Evolutionary conservation across 2,113 vertebrate genomes (phyloP).

Genomic region (Oreotragus oreotragus): DNA sequence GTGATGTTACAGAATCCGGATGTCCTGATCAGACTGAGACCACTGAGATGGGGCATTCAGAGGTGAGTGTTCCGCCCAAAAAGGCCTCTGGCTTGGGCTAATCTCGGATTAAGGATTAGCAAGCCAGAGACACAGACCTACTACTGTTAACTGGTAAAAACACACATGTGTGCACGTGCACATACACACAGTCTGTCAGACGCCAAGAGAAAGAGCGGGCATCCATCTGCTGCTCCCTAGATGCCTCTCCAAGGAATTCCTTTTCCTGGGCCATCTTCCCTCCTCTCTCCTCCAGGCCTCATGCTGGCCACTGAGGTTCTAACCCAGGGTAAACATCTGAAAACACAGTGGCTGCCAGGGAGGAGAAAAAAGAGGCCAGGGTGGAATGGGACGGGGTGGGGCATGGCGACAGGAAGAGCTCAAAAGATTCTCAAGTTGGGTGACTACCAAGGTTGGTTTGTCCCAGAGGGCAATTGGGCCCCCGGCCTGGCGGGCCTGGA

Average conservation of each 20-base stretch:
- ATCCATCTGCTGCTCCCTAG: slow-evolving; percentile 39
- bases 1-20: slow-evolving; percentile 83
- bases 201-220: background rate
- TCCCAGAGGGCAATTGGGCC: slow-evolving; percentile 42
- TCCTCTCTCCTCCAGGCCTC: background rate
- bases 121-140: slow-evolving; percentile 67
- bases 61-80: slow-evolving; percentile 56
- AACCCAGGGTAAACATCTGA: slow-evolving; percentile 68
- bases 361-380: slow-evolving; percentile 67
- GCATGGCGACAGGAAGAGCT: slow-evolving; percentile 72
- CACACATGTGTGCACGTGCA: fast-evolving
- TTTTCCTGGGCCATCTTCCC: background rate
- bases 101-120: slow-evolving; percentile 78
- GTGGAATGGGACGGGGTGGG: slow-evolving; percentile 69
- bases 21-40: slow-evolving; percentile 82
- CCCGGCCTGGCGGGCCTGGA: background rate
- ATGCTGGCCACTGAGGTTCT: background rate
- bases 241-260: background rate
- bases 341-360: slow-evolving; percentile 68
- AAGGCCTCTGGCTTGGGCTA: slow-evolving; percentile 72
- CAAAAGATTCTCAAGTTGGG: slow-evolving; percentile 71
- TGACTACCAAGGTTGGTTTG: slow-evolving; percentile 65
- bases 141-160: slow-evolving; percentile 48
- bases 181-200: too few species aligned
- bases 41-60: slow-evolving; percentile 76